These are phyloP conservation scores for Bicyclus anynana DNA, from an alignment of 1,140 invertebrate genomes.

Conservation along the genomic window DNA sequence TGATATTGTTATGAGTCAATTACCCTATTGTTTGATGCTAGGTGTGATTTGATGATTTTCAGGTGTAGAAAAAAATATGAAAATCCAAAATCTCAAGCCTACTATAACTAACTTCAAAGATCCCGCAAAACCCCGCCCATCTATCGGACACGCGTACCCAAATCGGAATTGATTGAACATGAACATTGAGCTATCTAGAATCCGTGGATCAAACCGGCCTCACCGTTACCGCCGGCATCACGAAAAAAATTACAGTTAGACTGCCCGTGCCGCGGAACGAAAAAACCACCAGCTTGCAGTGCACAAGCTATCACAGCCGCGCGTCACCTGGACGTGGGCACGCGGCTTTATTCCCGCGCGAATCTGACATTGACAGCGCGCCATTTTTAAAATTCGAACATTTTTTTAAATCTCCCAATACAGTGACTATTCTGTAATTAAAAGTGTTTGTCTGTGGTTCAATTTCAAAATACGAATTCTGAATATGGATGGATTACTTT, in stretches of 20 bases:
- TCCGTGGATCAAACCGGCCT: slow-evolving; percentile 57
- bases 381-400: slow-evolving; percentile 8
- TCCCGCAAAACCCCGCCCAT: slow-evolving; percentile 25
- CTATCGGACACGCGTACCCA: slow-evolving; percentile 37
- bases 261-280: slow-evolving; percentile 52
- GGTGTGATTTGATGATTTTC: too few relatives aligned
- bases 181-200: slow-evolving; percentile 34
- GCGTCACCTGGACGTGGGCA: slow-evolving; percentile 59
- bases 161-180: slow-evolving; percentile 33
- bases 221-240: slow-evolving; percentile 61
- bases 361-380: slow-evolving; percentile 58
- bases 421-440: not conserved
- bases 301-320: slow-evolving; percentile 48
- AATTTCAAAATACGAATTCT: slow-evolving; percentile 4
- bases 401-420: not conserved
- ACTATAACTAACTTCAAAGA: not conserved
- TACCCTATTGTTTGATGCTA: too few relatives aligned
- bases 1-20: too few relatives aligned
- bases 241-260: slow-evolving; percentile 73
- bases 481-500: slow-evolving; percentile 57
- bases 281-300: slow-evolving; percentile 52
- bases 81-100: too few relatives aligned
- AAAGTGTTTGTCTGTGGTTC: slow-evolving; percentile 29
- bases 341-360: slow-evolving; percentile 40
- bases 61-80: too few relatives aligned